Conservation (phyloP, 2,113 vertebrate species). For the Oxyruncus cristatus region DNA sequence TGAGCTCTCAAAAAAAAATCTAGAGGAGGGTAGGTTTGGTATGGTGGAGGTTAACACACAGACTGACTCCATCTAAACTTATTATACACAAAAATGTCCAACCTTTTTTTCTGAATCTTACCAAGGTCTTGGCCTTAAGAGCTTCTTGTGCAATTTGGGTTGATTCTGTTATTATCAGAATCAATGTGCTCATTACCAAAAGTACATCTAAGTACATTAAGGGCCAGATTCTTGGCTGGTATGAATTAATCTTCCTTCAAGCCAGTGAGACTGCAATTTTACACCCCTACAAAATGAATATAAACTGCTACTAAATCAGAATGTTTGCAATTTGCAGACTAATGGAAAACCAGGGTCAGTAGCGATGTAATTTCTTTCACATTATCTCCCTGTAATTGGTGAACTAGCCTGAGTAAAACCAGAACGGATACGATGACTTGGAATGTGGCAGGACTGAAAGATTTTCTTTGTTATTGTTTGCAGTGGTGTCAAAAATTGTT, state of each 20-base stretch:
- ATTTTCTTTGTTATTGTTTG: background rate
- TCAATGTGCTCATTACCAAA: conserved; percentile 46
- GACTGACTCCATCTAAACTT: background rate
- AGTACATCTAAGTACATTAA: conserved; percentile 26
- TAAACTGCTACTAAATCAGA: conserved; percentile 34
- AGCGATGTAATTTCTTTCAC: conserved; percentile 4
- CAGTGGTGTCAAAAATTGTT: background rate
- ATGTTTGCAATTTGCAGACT: conserved; percentile 25
- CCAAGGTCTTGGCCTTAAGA: background rate
- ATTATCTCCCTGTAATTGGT: conserved; percentile 26
- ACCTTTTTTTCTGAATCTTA: background rate
- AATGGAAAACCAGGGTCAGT: conserved; percentile 15
- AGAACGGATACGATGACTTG: background rate
- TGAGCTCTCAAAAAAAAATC: background rate
- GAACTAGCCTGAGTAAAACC: background rate
- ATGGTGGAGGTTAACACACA: background rate
- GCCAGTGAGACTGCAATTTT: background rate
- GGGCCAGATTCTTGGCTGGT: conserved; percentile 3
- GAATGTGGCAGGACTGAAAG: background rate
- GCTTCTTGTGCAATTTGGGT: conserved; percentile 11
- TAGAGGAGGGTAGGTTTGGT: background rate
- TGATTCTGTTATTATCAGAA: conserved; percentile 43
- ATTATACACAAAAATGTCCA: background rate
- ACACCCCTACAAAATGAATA: conserved; percentile 11
- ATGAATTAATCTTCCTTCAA: conserved; percentile 11